phyloP scores from a whole-genome alignment of 1,140 invertebrate species.

The Coenobita brevimanus region DNA sequence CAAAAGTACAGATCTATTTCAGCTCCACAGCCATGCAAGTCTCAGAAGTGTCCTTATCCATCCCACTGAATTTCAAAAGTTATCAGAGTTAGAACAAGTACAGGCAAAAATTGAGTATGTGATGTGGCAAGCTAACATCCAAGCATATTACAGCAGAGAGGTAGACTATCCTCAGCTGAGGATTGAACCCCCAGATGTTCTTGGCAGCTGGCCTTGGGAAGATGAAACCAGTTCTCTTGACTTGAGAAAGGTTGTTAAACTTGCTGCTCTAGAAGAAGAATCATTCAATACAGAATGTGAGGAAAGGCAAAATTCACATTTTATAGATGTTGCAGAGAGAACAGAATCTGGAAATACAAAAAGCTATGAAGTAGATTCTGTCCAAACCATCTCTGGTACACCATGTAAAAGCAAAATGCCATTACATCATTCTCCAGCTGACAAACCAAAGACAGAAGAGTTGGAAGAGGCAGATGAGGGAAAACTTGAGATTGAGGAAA shows the following conservation, averaged over 20 bases:
- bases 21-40: background rate
- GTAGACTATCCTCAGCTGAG: background rate
- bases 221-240: conserved; percentile 39
- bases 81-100: background rate
- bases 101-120: conserved; percentile 16
- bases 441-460: too few relatives aligned
- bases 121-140: conserved; percentile 47
- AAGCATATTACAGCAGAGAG: conserved; percentile 16
- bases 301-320: background rate
- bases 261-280: conserved; percentile 20
- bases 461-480: background rate
- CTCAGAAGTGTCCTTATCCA: background rate
- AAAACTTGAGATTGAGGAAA: background rate
- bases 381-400: too few relatives aligned
- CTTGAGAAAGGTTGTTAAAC: conserved; percentile 4
- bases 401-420: too few relatives aligned
- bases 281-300: too few relatives aligned
- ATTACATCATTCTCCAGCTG: too few relatives aligned
- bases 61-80: background rate
- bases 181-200: conserved; percentile 17
- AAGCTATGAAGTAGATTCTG: too few relatives aligned
- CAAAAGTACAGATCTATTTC: background rate
- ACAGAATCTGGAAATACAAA: too few relatives aligned
- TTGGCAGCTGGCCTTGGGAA: conserved; percentile 57
- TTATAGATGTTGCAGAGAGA: background rate